phyloP scores from a whole-genome alignment of 2,888 invertebrate genomes.

The Leptothorax acervorum region DNA sequence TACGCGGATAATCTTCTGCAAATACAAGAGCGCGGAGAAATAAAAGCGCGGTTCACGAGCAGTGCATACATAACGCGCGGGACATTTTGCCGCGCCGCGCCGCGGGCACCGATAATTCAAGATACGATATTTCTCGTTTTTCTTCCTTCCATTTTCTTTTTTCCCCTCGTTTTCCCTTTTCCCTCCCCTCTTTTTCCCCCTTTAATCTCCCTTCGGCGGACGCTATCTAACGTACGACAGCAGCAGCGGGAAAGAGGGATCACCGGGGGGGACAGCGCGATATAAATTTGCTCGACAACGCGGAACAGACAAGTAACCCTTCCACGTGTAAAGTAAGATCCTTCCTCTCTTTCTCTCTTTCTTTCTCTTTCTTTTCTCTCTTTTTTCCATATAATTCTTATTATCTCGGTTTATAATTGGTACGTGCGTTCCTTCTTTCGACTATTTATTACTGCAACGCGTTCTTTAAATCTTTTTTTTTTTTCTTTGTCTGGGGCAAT shows the following conservation, averaged over 20 bases:
- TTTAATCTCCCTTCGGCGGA: conserved; percentile 45
- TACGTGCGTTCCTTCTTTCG: background rate
- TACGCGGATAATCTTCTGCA: conserved; percentile 55
- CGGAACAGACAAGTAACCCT: conserved; percentile 55
- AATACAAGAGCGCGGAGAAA: conserved; percentile 43
- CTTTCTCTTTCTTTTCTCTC: background rate
- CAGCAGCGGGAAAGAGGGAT: conserved; percentile 47
- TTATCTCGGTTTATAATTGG: background rate
- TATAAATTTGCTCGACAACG: conserved; percentile 55
- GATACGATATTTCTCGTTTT: conserved; percentile 36
- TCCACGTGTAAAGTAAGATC: conserved; percentile 28
- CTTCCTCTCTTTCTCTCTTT: background rate
- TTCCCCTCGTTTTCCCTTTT: conserved; percentile 21
- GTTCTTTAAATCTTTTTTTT: background rate
- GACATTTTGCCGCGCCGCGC: conserved; percentile 39
- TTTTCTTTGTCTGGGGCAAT: background rate
- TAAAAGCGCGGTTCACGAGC: conserved; percentile 28
- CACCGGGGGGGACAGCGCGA: conserved; percentile 47
- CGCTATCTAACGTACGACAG: conserved; percentile 53
- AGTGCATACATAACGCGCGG: conserved; percentile 44
- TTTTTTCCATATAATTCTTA: conserved; percentile 26
- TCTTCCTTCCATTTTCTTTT: conserved; percentile 7
- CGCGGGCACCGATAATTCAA: conserved; percentile 54
- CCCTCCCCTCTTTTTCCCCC: background rate
- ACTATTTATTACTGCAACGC: background rate